Conservation (phyloP, 1,140 invertebrate genomes). For the Nomia melanderi region DNA sequence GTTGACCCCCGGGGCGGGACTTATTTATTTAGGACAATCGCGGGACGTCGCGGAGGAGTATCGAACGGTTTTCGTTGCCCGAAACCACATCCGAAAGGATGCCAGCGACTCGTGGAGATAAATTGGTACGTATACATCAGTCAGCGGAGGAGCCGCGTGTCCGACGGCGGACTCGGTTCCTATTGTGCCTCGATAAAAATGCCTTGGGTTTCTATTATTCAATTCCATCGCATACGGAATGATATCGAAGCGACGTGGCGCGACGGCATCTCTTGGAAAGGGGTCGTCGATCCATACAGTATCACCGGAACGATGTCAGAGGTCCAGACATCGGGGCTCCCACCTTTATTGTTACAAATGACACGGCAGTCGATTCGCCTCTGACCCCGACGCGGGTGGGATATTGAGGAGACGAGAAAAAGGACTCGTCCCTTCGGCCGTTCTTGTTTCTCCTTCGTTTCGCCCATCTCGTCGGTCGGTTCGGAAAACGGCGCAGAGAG, state of each 20-base stretch:
- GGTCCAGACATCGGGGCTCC: slow-evolving; percentile 61
- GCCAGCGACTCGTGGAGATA: slow-evolving; percentile 27
- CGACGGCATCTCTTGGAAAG: slow-evolving; percentile 5
- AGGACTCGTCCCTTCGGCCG: slow-evolving; percentile 37
- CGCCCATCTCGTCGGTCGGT: neutral
- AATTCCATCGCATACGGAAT: slow-evolving; percentile 47
- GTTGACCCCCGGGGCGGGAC: neutral
- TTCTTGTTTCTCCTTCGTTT: slow-evolving; percentile 16
- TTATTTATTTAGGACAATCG: slow-evolving; percentile 51
- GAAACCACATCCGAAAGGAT: slow-evolving; percentile 23
- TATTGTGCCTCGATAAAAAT: slow-evolving; percentile 46
- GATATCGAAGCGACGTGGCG: slow-evolving; percentile 12
- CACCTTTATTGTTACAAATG: slow-evolving; percentile 71
- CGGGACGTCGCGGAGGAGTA: slow-evolving; percentile 12
- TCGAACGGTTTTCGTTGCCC: slow-evolving; percentile 35
- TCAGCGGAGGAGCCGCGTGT: slow-evolving; percentile 3
- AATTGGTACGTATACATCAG: slow-evolving; percentile 36
- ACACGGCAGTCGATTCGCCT: slow-evolving; percentile 64
- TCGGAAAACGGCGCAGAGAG: slow-evolving; percentile 59
- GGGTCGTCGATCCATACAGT: slow-evolving; percentile 40
- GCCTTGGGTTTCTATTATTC: slow-evolving; percentile 51
- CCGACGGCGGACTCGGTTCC: slow-evolving; percentile 9
- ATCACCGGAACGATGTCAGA: slow-evolving; percentile 43
- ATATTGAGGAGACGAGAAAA: slow-evolving; percentile 60
- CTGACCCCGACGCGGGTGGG: slow-evolving; percentile 55